Evolutionary conservation across 1,140 invertebrate genomes (phyloP).

Genomic region (Globodera rostochiensis): DNA sequence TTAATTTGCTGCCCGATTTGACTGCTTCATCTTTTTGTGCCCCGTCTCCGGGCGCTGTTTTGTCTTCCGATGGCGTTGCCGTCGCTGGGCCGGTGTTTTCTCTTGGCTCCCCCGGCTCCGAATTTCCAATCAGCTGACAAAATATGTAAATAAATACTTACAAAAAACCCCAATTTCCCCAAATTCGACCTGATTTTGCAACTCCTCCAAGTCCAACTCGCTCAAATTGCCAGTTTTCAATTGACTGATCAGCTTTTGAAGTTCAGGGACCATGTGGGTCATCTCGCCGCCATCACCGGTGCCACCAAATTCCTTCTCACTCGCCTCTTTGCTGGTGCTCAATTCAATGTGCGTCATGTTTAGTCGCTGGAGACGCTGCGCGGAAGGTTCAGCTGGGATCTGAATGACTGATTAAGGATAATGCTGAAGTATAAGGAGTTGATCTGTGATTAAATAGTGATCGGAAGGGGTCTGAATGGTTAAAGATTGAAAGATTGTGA

Average conservation of each 20-base stretch:
- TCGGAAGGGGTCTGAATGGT: too few species aligned
- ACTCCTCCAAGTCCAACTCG: conserved; percentile 33
- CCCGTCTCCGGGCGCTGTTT: conserved; percentile 21
- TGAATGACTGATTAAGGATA: conserved; percentile 22
- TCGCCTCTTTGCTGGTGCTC: background rate
- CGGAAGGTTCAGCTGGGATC: conserved; percentile 10
- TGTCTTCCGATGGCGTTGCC: conserved; percentile 17
- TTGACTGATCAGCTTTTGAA: conserved; percentile 42
- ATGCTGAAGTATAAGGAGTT: background rate
- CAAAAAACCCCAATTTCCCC: background rate
- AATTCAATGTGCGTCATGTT: conserved; percentile 30
- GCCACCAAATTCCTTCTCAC: background rate
- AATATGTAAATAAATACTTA: background rate
- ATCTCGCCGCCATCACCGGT: conserved; percentile 30
- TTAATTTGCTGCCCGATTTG: background rate
- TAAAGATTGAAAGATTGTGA: background rate
- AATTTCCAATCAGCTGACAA: conserved; percentile 34
- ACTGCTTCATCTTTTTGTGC: background rate
- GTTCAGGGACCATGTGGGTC: conserved; percentile 47
- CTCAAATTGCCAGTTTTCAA: conserved; percentile 45
- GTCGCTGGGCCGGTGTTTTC: conserved; percentile 39
- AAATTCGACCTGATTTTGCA: conserved; percentile 31
- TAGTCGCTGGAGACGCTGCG: conserved; percentile 5
- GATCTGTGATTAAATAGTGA: too few species aligned
- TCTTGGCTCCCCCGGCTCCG: conserved; percentile 37